phyloP scores from a whole-genome alignment of 1,140 invertebrate species.

The Conopomorpha cramerella region DNA sequence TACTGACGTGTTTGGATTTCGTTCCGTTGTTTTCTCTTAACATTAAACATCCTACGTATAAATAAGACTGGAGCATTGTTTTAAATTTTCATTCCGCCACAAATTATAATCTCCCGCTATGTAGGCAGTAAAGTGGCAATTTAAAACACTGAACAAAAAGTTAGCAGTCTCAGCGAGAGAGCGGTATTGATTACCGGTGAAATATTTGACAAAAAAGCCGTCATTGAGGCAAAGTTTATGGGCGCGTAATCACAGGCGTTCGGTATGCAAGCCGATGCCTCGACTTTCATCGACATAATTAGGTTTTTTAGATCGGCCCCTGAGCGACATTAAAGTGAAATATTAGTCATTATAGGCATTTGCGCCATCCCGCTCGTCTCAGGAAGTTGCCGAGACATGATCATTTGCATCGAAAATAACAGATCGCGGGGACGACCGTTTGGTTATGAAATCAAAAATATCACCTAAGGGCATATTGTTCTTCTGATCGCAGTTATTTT shows the following conservation, averaged over 20 bases:
- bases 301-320: constrained; percentile 14
- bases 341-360: constrained; percentile 11
- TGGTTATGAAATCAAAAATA: constrained; percentile 2
- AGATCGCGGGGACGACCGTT: not conserved
- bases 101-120: too few species aligned
- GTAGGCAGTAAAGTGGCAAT: too few species aligned
- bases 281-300: constrained; percentile 19
- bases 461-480: constrained; percentile 1
- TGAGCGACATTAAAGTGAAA: constrained; percentile 14
- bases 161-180: too few species aligned
- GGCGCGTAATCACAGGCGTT: constrained; percentile 16
- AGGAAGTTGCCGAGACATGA: constrained; percentile 4
- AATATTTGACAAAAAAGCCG: constrained; percentile 17
- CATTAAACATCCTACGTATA: too few species aligned
- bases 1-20: too few species aligned
- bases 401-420: constrained; percentile 12
- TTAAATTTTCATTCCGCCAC: too few species aligned
- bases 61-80: too few species aligned
- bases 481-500: not conserved
- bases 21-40: too few species aligned
- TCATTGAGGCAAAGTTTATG: constrained; percentile 18
- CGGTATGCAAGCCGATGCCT: constrained; percentile 6
- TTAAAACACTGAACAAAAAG: too few species aligned
- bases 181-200: constrained; percentile 1
- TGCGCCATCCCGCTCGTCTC: constrained; percentile 5